A percentile compares a stretch with the other conserved stretches of the same genome.
These are phyloP conservation scores for Nothocercus nigrocapillus DNA, from an alignment of 2,113 vertebrate genomes.

Conservation along the genomic window DNA sequence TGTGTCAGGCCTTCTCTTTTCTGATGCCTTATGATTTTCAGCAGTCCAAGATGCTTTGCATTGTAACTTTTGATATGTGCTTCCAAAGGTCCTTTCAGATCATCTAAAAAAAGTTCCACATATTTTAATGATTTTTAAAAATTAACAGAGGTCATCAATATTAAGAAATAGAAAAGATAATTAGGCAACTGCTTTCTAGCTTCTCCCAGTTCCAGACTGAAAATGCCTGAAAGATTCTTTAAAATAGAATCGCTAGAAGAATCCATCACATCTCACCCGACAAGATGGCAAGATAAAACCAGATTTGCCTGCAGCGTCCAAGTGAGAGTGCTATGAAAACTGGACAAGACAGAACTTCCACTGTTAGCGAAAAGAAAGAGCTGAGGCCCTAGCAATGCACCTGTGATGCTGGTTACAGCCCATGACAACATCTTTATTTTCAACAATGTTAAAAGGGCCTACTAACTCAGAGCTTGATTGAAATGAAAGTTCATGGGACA, in stretches of 20 bases:
- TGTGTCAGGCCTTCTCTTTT: conserved; percentile 79
- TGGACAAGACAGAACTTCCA: neutral
- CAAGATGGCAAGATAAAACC: neutral
- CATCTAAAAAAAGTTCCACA: conserved; percentile 17
- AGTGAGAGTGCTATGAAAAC: neutral
- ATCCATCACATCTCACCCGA: neutral
- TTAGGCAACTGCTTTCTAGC: neutral
- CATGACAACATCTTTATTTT: neutral
- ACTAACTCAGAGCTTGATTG: neutral
- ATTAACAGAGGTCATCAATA: neutral
- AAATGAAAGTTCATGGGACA: neutral
- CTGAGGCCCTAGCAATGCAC: neutral
- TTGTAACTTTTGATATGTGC: conserved; percentile 37
- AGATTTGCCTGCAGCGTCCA: neutral
- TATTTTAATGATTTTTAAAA: neutral
- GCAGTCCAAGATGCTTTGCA: conserved; percentile 7
- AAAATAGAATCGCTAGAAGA: neutral
- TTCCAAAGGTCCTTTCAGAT: conserved; percentile 55
- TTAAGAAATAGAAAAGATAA: neutral
- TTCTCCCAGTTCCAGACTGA: neutral
- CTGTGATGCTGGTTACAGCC: neutral
- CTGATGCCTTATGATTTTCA: conserved; percentile 68
- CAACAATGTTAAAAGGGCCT: neutral
- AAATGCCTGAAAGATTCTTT: neutral
- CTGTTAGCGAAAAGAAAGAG: neutral